Evolutionary conservation across 1,140 invertebrate genomes (phyloP).

Genomic region (Lasaia peninsularis): DNA sequence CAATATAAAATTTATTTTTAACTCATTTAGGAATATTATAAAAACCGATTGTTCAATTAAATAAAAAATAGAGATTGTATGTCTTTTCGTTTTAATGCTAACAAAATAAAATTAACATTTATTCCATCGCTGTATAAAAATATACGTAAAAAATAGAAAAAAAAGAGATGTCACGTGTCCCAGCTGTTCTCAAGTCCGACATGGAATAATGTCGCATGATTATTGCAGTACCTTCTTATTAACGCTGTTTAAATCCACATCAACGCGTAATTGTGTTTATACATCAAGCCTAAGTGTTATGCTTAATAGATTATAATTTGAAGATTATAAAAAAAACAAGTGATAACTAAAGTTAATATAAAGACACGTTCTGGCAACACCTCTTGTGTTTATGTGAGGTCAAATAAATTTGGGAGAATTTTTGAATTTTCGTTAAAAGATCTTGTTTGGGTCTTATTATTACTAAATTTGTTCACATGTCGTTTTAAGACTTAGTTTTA

Average conservation of each 20-base stretch:
- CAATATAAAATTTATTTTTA: constrained; percentile 75
- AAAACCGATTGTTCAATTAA: constrained; percentile 53
- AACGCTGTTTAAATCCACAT: background rate
- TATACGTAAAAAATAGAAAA: constrained; percentile 73
- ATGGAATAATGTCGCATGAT: constrained; percentile 2
- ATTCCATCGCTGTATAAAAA: constrained; percentile 74
- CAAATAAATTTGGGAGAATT: too few species aligned
- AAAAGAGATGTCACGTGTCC: constrained; percentile 56
- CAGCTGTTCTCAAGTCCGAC: constrained; percentile 32
- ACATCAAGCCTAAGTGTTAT: background rate
- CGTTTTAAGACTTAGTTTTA: too few species aligned
- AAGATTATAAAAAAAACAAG: too few species aligned
- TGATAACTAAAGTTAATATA: too few species aligned
- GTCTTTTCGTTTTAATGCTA: constrained; percentile 77
- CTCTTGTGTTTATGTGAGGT: too few species aligned
- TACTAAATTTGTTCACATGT: too few species aligned
- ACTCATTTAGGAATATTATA: constrained; percentile 57
- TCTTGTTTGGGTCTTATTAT: too few species aligned
- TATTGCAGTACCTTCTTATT: constrained; percentile 21
- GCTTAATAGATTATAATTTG: too few species aligned
- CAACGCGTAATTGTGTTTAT: background rate
- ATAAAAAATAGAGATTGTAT: constrained; percentile 71
- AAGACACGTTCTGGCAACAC: too few species aligned
- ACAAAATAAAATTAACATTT: constrained; percentile 75
- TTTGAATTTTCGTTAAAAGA: too few species aligned